A percentile compares a stretch with the other conserved stretches of the same genome.
Evolutionary conservation across 2,888 invertebrate species (phyloP).

Genomic region (Gnatocerus cornutus): DNA sequence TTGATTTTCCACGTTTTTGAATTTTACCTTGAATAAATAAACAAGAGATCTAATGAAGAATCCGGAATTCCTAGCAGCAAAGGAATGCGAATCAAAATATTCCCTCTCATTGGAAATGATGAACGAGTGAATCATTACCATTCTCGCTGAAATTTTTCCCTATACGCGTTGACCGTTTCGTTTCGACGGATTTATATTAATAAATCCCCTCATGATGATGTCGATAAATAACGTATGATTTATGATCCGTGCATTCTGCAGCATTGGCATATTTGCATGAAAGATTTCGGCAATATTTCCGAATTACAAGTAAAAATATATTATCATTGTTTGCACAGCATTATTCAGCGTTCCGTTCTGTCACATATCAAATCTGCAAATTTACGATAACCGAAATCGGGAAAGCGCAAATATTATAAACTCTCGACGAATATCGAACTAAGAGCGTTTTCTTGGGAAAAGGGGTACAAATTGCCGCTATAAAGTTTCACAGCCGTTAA

Average conservation of each 20-base stretch:
- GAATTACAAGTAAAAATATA: conserved; percentile 48
- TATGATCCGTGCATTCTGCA: conserved; percentile 40
- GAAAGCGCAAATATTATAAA: conserved; percentile 17
- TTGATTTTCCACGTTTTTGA: too few species aligned
- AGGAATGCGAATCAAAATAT: neutral
- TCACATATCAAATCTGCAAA: conserved; percentile 41
- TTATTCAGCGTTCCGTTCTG: conserved; percentile 33
- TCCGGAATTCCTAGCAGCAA: too few species aligned
- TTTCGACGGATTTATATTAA: conserved; percentile 24
- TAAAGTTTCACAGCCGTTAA: conserved; percentile 50
- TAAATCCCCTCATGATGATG: conserved; percentile 45
- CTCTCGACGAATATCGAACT: neutral
- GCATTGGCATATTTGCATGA: conserved; percentile 43
- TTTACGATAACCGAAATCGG: conserved; percentile 34
- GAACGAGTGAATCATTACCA: conserved; percentile 5
- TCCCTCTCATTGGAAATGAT: neutral
- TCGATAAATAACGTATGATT: conserved; percentile 42
- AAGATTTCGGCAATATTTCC: conserved; percentile 49
- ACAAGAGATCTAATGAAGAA: too few species aligned
- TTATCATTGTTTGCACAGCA: conserved; percentile 47
- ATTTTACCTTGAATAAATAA: too few species aligned
- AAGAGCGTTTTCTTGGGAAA: neutral
- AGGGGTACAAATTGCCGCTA: conserved; percentile 35
- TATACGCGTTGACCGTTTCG: conserved; percentile 5
- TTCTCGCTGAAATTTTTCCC: conserved; percentile 10